Base-by-base conservation (phyloP, 2,113 vertebrate species). In the Hippocampus barbouri region DNA sequence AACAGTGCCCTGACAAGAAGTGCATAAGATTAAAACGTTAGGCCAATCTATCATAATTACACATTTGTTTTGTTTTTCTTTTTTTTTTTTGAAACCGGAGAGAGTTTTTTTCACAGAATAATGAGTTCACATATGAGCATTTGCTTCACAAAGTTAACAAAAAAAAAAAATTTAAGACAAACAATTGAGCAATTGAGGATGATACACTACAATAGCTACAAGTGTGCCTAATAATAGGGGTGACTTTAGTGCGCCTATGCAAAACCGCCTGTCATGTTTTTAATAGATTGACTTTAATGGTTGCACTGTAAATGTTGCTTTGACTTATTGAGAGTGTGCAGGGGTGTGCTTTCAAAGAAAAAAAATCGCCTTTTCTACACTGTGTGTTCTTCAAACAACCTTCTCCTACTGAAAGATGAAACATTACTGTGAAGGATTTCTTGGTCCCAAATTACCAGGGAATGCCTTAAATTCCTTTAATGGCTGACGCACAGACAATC, bases 391-490 rank as follows among this genome's bases (percentile, higher is more conserved):
- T 40, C 34, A n/a, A 63, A 63, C 61, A 63, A 18, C 23, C 18
- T 63, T 40, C 27, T 38, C 38, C 60, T 34, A 18, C 16, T 38
- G 27, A 38, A 62, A 38, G 60, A 20, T 3, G 16, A 41, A n/a
- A 43, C 40, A 23, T 65, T 11, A 41, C 40, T 23, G 11, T 43
- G 18, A 43, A 65, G 21, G 30, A 43, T 65, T 23, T 43, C 11
- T 12, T 14, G 40, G 21, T 43, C 21, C 10, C n/a, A 65, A 65
- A 65, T 65, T n/a, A 41, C 20, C 20, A 5, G 1, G 62, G 21
- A 65, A 43, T 21, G 60, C 60, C 60, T 62, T 18, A 8, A 34
- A 62, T 38, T 62, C 30, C 60, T 62, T 62, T 62, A 62, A 38
- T 30, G 30, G 9, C 30, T 38, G 27, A 38, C 30, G 20, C 60